Conservation (phyloP, 2,797 vertebrate species). For the Knipowitschia caucasica region DNA sequence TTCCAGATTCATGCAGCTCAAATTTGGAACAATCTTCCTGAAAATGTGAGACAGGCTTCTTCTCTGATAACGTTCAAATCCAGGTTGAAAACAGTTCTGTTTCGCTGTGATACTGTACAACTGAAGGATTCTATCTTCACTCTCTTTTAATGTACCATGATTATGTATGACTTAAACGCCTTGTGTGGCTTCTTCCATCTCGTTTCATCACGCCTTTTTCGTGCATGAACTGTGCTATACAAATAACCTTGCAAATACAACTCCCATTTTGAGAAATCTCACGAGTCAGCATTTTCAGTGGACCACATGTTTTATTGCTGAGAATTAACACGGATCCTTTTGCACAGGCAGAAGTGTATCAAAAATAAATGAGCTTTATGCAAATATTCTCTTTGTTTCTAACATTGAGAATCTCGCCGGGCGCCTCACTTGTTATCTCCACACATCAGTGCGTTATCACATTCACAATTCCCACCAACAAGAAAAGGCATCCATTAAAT, state of each 20-base stretch:
- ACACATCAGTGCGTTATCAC: conserved; percentile 7
- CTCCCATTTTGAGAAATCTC: conserved; percentile 47
- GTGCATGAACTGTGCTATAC: no score
- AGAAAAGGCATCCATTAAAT: conserved; percentile 12
- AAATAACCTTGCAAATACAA: conserved; percentile 28
- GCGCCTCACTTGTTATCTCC: conserved; percentile 12
- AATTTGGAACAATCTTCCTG: no score
- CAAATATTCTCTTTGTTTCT: conserved; percentile 33
- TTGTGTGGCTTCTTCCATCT: no score
- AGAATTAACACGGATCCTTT: conserved; percentile 16
- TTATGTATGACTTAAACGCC: no score
- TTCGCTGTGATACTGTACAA: no score
- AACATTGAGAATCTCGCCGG: conserved; percentile 1
- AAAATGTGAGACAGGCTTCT: no score
- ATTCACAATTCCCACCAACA: conserved; percentile 10
- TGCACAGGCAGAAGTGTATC: conserved; percentile 6
- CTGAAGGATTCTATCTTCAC: no score
- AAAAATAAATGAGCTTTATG: conserved; percentile 10
- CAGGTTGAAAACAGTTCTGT: no score
- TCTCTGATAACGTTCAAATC: no score
- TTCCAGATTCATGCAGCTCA: no score
- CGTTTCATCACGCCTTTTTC: no score
- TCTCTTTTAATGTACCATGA: no score
- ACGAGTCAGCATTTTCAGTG: conserved; percentile 41
- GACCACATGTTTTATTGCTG: conserved; percentile 26